phyloP scores from a whole-genome alignment of 2,113 vertebrate species.

The Syrrhaptes paradoxus region DNA sequence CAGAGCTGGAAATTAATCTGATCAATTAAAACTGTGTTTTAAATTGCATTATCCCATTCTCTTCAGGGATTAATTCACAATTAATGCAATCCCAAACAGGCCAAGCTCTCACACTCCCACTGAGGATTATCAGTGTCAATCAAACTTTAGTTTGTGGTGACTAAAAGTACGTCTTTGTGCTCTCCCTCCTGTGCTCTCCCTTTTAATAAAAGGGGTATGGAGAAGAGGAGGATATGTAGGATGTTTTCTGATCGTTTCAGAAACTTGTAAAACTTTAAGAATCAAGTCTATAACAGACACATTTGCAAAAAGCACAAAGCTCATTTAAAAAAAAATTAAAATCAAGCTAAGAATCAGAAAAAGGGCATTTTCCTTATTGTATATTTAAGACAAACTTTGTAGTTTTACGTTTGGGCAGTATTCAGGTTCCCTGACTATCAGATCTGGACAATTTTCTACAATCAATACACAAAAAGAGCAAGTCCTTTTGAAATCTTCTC shows the following conservation, averaged over 20 bases:
- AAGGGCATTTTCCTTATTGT: not conserved
- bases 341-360: not conserved
- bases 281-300: not conserved
- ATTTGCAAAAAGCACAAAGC: not conserved
- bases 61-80: not conserved
- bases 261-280: not conserved
- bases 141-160: not conserved
- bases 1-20: not conserved
- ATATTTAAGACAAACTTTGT: not conserved
- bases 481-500: not conserved
- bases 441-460: not conserved
- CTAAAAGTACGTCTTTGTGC: not conserved
- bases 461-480: not conserved
- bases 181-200: not conserved
- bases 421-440: not conserved
- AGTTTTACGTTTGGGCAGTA: not conserved
- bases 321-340: not conserved
- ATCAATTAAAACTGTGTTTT: not conserved
- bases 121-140: not conserved
- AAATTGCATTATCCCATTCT: not conserved
- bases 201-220: not conserved
- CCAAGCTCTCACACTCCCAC: not conserved
- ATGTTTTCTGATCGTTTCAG: not conserved
- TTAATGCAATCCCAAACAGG: not conserved
- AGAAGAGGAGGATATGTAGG: not conserved